Conservation (phyloP, 2,888 invertebrate genomes). For the Plusia festucae region DNA sequence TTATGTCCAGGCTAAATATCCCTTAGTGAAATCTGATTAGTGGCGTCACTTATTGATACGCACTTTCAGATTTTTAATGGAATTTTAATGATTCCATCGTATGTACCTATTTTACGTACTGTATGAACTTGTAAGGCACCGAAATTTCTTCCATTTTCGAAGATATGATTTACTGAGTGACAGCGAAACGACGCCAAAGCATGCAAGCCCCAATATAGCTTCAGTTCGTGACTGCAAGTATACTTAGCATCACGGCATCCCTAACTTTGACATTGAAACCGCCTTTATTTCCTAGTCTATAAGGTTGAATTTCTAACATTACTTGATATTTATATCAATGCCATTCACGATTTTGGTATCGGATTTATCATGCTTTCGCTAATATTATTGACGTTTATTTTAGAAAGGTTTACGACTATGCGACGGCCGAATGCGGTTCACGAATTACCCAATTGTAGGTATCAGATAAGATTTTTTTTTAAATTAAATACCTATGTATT, state of each 20-base stretch:
- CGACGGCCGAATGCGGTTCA: not conserved
- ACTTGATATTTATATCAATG: slow-evolving; percentile 19
- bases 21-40: slow-evolving; percentile 1
- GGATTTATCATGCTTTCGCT: slow-evolving; percentile 31
- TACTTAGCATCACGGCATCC: not conserved
- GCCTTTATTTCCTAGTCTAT: not conserved
- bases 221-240: slow-evolving; percentile 49
- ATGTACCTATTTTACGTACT: not conserved
- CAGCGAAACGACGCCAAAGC: slow-evolving; percentile 36
- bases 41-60: not conserved
- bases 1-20: not conserved
- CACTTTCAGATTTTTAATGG: slow-evolving; percentile 1
- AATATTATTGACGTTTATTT: slow-evolving; percentile 47
- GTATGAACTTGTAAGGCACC: not conserved
- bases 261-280: not conserved
- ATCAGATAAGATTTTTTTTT: too few species aligned
- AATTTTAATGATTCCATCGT: not conserved
- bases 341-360: slow-evolving; percentile 37
- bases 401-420: slow-evolving; percentile 32
- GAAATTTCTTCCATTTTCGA: slow-evolving; percentile 12
- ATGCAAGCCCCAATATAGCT: slow-evolving; percentile 51
- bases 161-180: slow-evolving; percentile 33
- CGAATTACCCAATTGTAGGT: slow-evolving; percentile 9
- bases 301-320: not conserved
- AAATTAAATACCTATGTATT: too few species aligned